A percentile compares a stretch with the other conserved stretches of the same genome.
Evolutionary conservation across 1,140 invertebrate species (phyloP).

Genomic region (Zelostemma sp.): DNA sequence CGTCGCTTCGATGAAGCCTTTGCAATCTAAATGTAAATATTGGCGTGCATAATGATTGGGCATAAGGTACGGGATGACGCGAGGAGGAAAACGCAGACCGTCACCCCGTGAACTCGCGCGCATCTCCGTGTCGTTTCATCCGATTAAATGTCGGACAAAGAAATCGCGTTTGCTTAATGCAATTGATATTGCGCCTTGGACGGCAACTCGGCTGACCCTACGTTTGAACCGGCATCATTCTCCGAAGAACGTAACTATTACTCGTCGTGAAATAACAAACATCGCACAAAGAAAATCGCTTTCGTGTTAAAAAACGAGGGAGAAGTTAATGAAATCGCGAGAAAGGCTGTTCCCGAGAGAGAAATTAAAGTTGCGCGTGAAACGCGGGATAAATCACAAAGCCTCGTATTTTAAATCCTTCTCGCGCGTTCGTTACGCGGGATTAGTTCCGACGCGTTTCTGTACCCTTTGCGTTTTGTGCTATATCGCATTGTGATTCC

Average conservation of each 20-base stretch:
- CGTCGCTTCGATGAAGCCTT: constrained; percentile 67
- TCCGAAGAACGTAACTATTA: background rate
- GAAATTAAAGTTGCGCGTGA: too few species aligned
- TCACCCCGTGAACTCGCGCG: background rate
- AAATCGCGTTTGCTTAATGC: constrained; percentile 6
- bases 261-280: too few species aligned
- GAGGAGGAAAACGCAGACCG: constrained; percentile 47
- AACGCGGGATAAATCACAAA: constrained; percentile 20
- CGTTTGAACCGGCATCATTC: background rate
- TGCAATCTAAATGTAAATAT: constrained; percentile 69
- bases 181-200: constrained; percentile 1
- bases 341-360: too few species aligned
- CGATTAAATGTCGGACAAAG: background rate
- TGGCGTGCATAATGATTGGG: constrained; percentile 65
- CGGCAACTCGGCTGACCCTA: background rate
- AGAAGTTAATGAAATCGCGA: too few species aligned
- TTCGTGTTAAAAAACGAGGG: too few species aligned
- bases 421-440: constrained; percentile 19
- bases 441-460: constrained; percentile 20
- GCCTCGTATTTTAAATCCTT: constrained; percentile 23
- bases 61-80: constrained; percentile 37
- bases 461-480: constrained; percentile 11
- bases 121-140: background rate
- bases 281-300: too few species aligned
- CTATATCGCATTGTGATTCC: constrained; percentile 13